Percentiles rank a stretch among this genome's conserved stretches.
Conservation (phyloP, 2,113 vertebrate species). For the Sorex fumeus region DNA sequence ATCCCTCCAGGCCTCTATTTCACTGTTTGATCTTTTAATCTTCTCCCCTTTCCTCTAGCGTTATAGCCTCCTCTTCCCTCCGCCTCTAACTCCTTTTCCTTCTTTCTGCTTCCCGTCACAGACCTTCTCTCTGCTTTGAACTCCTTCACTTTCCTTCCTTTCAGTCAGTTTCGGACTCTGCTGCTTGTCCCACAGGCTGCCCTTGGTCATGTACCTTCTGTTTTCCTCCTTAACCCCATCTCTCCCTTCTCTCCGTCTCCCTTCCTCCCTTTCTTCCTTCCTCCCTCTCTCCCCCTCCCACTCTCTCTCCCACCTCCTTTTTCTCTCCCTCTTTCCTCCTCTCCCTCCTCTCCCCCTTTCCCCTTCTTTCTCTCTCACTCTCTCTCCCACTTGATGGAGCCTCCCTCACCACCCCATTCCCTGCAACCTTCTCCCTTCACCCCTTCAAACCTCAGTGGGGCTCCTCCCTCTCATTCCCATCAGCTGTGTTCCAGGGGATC, state of each 20-base stretch:
- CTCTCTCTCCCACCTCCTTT: not conserved
- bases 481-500: conserved; percentile 33
- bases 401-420: too few species aligned
- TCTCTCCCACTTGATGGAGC: not conserved
- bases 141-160: not conserved
- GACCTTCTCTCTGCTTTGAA: not conserved
- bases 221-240: not conserved
- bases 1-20: not conserved
- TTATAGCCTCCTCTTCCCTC: not conserved
- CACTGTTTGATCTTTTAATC: not conserved
- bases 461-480: conserved; percentile 34
- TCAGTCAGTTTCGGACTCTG: not conserved
- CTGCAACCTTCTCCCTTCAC: not conserved
- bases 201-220: too few species aligned
- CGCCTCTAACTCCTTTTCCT: not conserved
- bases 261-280: not conserved
- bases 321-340: not conserved
- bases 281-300: not conserved
- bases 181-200: not conserved
- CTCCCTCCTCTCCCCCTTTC: not conserved
- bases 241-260: not conserved
- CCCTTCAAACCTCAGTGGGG: not conserved
- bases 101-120: not conserved
- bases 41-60: not conserved
- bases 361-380: not conserved